These are phyloP conservation scores for Protomyctophum bolini DNA, from an alignment of 2,113 vertebrate species.

Conservation along the genomic window DNA sequence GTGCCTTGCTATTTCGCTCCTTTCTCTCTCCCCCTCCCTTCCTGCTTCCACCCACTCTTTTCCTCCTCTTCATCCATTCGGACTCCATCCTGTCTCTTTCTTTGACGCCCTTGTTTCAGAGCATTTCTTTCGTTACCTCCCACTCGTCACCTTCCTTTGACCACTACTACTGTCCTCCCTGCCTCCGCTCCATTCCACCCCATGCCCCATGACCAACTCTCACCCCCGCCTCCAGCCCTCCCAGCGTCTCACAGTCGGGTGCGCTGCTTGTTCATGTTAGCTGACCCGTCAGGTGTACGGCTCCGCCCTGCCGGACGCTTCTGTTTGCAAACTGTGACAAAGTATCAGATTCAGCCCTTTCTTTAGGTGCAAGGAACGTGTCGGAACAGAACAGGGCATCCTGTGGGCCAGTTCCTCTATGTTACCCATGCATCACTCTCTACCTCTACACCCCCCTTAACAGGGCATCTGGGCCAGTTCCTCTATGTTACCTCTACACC, in stretches of 20 bases:
- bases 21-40: conserved; percentile 1
- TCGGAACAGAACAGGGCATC: conserved; percentile 68
- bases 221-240: conserved; percentile 1
- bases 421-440: conserved; percentile 3
- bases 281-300: conserved; percentile 74
- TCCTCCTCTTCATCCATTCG: too few species aligned
- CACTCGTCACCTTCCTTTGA: not conserved
- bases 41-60: not conserved
- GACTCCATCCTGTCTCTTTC: not conserved
- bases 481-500: too few species aligned
- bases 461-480: too few species aligned
- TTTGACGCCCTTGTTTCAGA: not conserved
- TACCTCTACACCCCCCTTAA: too few species aligned
- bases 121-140: not conserved
- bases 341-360: conserved; percentile 79
- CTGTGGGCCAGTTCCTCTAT: conserved; percentile 59
- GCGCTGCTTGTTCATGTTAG: conserved; percentile 47
- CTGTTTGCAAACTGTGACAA: conserved; percentile 87
- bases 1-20: not conserved
- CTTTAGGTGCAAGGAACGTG: conserved; percentile 57
- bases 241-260: conserved; percentile 22
- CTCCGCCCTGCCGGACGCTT: conserved; percentile 37
- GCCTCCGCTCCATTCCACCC: not conserved
- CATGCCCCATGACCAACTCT: not conserved
- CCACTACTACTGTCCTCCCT: not conserved